These are phyloP conservation scores for Rhaphigaster nebulosa DNA, from an alignment of 2,888 invertebrate species.

Conservation along the genomic window DNA sequence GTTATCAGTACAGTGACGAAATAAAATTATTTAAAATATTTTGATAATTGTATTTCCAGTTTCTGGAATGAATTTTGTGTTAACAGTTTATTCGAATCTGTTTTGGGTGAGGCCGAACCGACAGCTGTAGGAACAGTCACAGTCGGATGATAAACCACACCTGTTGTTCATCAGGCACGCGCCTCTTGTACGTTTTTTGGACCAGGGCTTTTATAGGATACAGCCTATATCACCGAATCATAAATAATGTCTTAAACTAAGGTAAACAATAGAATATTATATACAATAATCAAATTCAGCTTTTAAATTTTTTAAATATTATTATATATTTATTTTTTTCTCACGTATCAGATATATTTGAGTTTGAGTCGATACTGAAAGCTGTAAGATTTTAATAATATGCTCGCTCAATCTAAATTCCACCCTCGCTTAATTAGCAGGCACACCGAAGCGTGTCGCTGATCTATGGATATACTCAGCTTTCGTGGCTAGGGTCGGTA, in stretches of 20 bases:
- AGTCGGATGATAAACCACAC: conserved; percentile 4
- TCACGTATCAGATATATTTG: too few species aligned
- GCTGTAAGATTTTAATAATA: neutral
- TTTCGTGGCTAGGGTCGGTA: neutral
- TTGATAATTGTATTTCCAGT: too few species aligned
- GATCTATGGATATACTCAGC: neutral
- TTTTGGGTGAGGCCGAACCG: neutral
- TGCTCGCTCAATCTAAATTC: neutral
- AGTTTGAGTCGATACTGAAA: neutral
- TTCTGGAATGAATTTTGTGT: neutral
- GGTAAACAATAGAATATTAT: too few species aligned
- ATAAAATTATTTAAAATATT: too few species aligned
- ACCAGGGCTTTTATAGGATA: neutral
- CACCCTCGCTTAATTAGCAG: neutral
- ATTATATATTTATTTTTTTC: too few species aligned
- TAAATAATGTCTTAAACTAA: neutral
- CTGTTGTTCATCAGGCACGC: conserved; percentile 30
- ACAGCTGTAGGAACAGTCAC: neutral
- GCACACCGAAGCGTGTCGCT: neutral
- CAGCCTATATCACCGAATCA: neutral
- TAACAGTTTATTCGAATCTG: neutral
- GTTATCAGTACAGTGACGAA: too few species aligned
- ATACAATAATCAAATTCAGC: neutral
- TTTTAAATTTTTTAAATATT: neutral
- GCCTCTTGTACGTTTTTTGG: neutral